Evolutionary conservation across 2,113 vertebrate genomes (phyloP).

Genomic region (Zosterops lateralis): DNA sequence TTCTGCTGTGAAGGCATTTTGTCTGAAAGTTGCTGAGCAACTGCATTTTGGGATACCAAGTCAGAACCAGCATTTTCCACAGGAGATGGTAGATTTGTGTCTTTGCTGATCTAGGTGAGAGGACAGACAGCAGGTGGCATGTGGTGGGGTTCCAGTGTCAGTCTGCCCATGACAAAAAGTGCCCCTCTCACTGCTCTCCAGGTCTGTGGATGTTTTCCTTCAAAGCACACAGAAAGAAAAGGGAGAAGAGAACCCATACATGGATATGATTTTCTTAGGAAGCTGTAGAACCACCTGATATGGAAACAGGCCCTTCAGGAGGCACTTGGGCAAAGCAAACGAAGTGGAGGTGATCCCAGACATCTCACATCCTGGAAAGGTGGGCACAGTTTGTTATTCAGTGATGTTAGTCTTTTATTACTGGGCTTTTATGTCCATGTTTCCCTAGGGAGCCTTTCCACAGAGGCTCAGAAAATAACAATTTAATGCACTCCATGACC

Average conservation of each 20-base stretch:
- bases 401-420: neutral
- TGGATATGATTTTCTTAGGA: neutral
- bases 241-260: neutral
- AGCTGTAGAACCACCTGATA: neutral
- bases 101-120: neutral
- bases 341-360: neutral
- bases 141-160: neutral
- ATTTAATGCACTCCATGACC: neutral
- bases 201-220: neutral
- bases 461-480: neutral
- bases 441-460: neutral
- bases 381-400: neutral
- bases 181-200: neutral
- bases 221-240: neutral
- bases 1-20: neutral
- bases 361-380: fast-evolving
- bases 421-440: neutral
- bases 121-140: neutral
- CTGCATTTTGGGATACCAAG: neutral
- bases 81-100: neutral
- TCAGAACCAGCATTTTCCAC: neutral
- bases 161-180: neutral
- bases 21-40: neutral
- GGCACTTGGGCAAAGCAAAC: neutral
- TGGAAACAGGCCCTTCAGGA: neutral